Evolutionary conservation across 2,113 vertebrate genomes (phyloP).

Genomic region (Chaenocephalus aceratus): DNA sequence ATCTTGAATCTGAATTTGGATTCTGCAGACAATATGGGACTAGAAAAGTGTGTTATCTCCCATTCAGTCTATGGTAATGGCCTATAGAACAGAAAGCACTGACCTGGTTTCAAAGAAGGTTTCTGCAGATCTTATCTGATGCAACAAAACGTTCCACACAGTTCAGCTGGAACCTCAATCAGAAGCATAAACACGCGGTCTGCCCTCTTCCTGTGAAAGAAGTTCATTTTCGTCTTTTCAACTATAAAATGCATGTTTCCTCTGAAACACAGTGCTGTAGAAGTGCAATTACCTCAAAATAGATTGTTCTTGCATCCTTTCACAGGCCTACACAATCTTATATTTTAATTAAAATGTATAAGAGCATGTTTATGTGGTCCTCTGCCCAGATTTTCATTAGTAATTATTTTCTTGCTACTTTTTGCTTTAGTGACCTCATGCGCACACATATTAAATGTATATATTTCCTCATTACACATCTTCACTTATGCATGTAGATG

Average conservation of each 20-base stretch:
- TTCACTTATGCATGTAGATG: not conserved
- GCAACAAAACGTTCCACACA: not conserved
- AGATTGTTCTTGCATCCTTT: not conserved
- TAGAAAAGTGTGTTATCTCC: too few relatives aligned
- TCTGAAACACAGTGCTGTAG: not conserved
- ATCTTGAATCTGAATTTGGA: too few relatives aligned
- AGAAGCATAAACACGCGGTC: not conserved
- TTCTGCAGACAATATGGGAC: too few relatives aligned
- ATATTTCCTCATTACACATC: not conserved
- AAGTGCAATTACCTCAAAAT: not conserved
- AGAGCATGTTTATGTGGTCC: too few relatives aligned
- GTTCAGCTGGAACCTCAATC: not conserved
- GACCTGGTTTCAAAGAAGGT: not conserved
- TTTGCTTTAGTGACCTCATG: not conserved
- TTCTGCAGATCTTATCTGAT: not conserved
- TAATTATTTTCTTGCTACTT: not conserved
- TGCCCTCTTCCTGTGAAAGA: not conserved
- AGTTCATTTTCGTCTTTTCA: not conserved
- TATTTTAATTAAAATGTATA: not conserved
- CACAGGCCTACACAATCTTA: not conserved
- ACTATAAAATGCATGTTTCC: not conserved
- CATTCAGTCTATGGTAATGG: not conserved
- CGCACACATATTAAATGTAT: not conserved
- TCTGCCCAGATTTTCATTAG: not conserved
- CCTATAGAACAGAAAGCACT: not conserved